Percentiles rank a stretch among this genome's conserved stretches.
Evolutionary conservation across 2,113 vertebrate genomes (phyloP).

Genomic region (Phalacrocorax aristotelis): DNA sequence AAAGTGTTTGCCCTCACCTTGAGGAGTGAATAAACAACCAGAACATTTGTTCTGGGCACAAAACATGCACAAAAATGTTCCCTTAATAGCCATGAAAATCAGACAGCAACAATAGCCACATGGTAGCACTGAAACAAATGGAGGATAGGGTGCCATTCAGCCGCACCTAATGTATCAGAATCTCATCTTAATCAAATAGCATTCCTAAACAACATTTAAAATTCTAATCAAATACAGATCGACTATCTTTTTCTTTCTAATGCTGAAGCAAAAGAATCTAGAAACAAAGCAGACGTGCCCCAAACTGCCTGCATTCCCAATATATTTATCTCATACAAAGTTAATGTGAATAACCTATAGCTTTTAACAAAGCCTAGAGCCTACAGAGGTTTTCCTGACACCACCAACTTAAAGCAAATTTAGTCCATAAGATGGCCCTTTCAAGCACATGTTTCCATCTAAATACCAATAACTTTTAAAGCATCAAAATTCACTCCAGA

Average conservation of each 20-base stretch:
- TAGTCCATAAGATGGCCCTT: not conserved
- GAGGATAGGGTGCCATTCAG: not conserved
- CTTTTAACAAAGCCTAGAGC: not conserved
- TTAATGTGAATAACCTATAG: not conserved
- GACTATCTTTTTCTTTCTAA: not conserved
- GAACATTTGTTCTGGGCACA: not conserved
- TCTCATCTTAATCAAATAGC: not conserved
- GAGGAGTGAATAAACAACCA: not conserved
- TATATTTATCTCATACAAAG: not conserved
- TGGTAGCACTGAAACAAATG: not conserved
- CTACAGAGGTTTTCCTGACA: not conserved
- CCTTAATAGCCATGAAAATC: not conserved
- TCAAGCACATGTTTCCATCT: not conserved
- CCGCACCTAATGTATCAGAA: not conserved
- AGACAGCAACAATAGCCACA: not conserved
- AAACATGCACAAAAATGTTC: fast-evolving
- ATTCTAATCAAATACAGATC: not conserved
- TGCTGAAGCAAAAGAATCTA: not conserved
- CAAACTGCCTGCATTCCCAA: not conserved
- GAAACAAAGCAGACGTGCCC: not conserved
- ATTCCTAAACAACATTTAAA: not conserved
- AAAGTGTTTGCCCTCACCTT: not conserved
- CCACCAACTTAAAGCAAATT: not conserved
- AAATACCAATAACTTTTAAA: not conserved
- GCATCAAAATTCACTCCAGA: not conserved